These are phyloP conservation scores for Strix aluco DNA, from an alignment of 2,113 vertebrate species.

Conservation along the genomic window DNA sequence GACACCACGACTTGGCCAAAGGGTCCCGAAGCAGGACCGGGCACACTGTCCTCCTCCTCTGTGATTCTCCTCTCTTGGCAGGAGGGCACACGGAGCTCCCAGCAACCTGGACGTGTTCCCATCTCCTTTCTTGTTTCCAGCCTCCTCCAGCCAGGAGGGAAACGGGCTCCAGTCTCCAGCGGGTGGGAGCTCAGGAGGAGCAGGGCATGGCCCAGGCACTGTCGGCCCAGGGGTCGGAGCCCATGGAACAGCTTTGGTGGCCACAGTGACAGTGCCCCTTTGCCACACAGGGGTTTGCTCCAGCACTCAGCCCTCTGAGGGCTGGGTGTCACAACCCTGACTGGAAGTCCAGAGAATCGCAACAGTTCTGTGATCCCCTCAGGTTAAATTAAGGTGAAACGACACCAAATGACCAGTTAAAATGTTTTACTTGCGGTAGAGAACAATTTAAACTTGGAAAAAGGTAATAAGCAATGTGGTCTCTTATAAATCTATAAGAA, in stretches of 20 bases:
- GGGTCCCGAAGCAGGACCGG: not conserved
- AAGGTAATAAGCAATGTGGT: too few species aligned
- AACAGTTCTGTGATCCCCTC: too few species aligned
- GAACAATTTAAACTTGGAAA: too few species aligned
- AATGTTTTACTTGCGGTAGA: too few species aligned
- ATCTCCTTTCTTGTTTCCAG: not conserved
- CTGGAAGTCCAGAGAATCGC: too few species aligned
- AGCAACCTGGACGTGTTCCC: not conserved
- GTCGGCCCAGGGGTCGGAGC: not conserved
- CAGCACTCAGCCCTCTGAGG: not conserved
- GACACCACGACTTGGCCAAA: not conserved
- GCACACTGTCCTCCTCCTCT: not conserved
- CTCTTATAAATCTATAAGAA: too few species aligned
- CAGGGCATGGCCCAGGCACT: not conserved
- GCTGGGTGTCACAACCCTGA: not conserved
- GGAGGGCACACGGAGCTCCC: not conserved
- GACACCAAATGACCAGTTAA: too few species aligned
- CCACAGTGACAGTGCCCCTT: not conserved
- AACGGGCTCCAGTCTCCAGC: not conserved
- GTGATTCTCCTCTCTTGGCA: not conserved
- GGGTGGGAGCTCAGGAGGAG: not conserved
- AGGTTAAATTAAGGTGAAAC: too few species aligned
- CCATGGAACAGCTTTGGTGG: not conserved
- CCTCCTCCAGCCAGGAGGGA: not conserved
- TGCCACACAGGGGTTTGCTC: not conserved